Percentiles rank a stretch among this genome's conserved stretches.
These are phyloP conservation scores for Leptinotarsa tumamoca DNA, from an alignment of 2,888 invertebrate species.

Conservation along the genomic window DNA sequence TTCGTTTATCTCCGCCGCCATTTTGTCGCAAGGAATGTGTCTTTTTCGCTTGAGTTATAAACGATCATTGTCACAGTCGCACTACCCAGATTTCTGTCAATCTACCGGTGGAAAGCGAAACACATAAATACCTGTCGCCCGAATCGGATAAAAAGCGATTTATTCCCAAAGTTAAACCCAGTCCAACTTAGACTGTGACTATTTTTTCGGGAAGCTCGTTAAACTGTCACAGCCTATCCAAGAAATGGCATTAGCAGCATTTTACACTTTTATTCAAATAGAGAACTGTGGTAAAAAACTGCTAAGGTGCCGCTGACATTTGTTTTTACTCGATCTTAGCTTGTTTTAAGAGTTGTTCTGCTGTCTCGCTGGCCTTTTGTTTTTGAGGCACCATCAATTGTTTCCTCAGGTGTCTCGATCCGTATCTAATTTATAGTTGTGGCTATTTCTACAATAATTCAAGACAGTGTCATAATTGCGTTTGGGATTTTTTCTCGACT, in stretches of 20 bases:
- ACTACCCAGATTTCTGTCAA: slow-evolving; percentile 64
- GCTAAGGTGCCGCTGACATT: slow-evolving; percentile 62
- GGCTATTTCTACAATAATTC: slow-evolving; percentile 56
- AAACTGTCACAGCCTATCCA: slow-evolving; percentile 51
- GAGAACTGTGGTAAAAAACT: slow-evolving; percentile 55
- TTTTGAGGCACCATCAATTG: slow-evolving; percentile 59
- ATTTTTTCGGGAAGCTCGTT: too few relatives aligned
- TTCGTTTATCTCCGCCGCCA: slow-evolving; percentile 60
- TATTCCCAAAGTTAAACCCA: slow-evolving; percentile 59
- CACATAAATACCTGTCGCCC: slow-evolving; percentile 63
- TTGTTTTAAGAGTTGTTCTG: slow-evolving; percentile 53
- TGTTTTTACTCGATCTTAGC: slow-evolving; percentile 62
- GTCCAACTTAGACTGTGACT: slow-evolving; percentile 54
- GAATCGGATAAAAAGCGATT: slow-evolving; percentile 65
- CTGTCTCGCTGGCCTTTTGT: slow-evolving; percentile 53
- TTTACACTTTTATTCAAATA: slow-evolving; percentile 60
- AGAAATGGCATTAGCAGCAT: slow-evolving; percentile 58
- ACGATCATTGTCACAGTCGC: slow-evolving; percentile 59
- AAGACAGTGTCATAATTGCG: slow-evolving; percentile 61
- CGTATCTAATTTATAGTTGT: slow-evolving; percentile 63
- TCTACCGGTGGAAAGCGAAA: slow-evolving; percentile 54
- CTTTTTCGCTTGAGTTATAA: slow-evolving; percentile 59
- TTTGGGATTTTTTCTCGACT: slow-evolving; percentile 55
- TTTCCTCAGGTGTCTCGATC: slow-evolving; percentile 64
- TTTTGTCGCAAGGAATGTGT: slow-evolving; percentile 62